phyloP scores from a whole-genome alignment of 53 echinoderm and acorn worm species.

The Luidia sarsii region DNA sequence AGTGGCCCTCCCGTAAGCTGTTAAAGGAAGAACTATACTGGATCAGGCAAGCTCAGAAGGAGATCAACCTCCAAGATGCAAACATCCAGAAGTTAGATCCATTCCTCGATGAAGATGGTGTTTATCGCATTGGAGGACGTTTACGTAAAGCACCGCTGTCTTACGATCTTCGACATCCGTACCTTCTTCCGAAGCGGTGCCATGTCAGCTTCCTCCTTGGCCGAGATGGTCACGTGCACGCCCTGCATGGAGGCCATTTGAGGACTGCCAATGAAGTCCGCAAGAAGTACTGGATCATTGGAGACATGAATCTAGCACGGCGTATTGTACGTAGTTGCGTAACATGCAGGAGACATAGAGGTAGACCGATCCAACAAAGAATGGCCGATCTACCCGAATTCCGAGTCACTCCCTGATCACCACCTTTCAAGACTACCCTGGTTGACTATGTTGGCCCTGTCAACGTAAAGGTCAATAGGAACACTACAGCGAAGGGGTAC shows the following conservation, averaged over 20 bases:
- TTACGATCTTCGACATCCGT: slow-evolving; percentile 73
- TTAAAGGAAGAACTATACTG: slow-evolving; percentile 65
- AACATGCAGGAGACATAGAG: no score
- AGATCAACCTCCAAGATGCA: slow-evolving; percentile 65
- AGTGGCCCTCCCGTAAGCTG: slow-evolving; percentile 61
- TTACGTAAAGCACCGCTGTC: slow-evolving; percentile 65
- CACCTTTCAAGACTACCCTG: slow-evolving; percentile 69
- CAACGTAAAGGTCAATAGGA: no score
- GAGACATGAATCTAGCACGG: no score
- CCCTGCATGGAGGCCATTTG: slow-evolving; percentile 68
- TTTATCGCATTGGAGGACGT: slow-evolving; percentile 75
- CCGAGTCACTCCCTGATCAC: slow-evolving; percentile 64
- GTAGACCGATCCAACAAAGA: no score
- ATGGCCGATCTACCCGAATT: slow-evolving; percentile 79
- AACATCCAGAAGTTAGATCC: slow-evolving; percentile 61
- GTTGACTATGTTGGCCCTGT: no score
- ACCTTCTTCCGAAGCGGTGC: slow-evolving; percentile 72
- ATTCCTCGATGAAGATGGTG: slow-evolving; percentile 50
- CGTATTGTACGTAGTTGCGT: no score
- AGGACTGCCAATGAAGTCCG: slow-evolving; percentile 70
- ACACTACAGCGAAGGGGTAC: no score
- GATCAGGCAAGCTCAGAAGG: slow-evolving; percentile 70
- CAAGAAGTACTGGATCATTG: no score
- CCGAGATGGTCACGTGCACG: slow-evolving; percentile 65
- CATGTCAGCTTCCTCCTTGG: slow-evolving; percentile 72